A percentile compares a stretch with the other conserved stretches of the same genome.
phyloP scores from a whole-genome alignment of 2,888 invertebrate genomes.

The Vesta saturnalis region DNA sequence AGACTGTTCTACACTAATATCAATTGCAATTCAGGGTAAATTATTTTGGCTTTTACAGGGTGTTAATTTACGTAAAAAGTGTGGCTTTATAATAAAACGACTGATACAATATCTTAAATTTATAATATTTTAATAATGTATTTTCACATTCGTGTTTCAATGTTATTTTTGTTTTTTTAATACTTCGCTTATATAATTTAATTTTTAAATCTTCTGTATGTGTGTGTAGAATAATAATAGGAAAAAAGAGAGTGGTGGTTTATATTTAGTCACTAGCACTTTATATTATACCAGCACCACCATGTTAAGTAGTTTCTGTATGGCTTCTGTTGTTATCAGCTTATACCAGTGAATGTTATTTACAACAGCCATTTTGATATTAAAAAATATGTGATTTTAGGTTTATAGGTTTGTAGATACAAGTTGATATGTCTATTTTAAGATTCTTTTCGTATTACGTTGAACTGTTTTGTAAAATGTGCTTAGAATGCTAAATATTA shows the following conservation, averaged over 20 bases:
- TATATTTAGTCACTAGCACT: too few relatives aligned
- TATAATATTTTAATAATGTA: constrained; percentile 10
- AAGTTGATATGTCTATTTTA: neutral
- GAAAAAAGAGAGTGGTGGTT: neutral
- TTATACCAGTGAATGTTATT: constrained; percentile 2
- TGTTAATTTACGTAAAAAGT: neutral
- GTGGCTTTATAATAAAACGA: constrained; percentile 1
- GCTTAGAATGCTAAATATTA: neutral
- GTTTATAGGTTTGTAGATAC: constrained; percentile 16
- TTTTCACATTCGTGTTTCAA: neutral
- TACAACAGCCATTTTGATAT: constrained; percentile 18
- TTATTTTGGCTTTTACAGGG: constrained; percentile 15
- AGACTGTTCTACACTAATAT: constrained; percentile 23
- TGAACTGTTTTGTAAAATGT: constrained; percentile 15
- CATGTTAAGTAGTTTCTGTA: constrained; percentile 20
- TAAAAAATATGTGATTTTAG: constrained; percentile 28
- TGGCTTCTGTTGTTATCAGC: constrained; percentile 15
- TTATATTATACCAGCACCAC: neutral
- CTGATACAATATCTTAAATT: constrained; percentile 2
- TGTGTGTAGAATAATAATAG: neutral
- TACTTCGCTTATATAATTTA: neutral
- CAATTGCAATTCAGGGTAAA: constrained; percentile 27
- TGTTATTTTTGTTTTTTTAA: neutral
- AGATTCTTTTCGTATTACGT: constrained; percentile 1
- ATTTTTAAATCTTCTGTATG: neutral